phyloP scores from a whole-genome alignment of 2,888 invertebrate species.

The Mechanitis messenoides region DNA sequence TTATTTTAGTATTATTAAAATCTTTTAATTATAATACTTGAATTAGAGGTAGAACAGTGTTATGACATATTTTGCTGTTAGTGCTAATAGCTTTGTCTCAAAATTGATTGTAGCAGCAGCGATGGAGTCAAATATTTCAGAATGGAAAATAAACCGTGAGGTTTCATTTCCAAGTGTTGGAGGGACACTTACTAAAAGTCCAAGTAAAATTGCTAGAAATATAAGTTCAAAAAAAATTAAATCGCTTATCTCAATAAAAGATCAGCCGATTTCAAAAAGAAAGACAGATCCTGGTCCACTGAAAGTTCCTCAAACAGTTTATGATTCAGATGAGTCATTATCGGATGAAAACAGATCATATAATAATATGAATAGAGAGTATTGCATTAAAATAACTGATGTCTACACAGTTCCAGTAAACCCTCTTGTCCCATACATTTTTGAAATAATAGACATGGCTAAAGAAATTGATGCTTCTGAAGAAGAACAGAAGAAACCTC shows the following conservation, averaged over 20 bases:
- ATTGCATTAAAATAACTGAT: slow-evolving; percentile 39
- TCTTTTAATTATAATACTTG: not conserved
- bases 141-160: slow-evolving; percentile 51
- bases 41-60: not conserved
- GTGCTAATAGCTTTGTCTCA: too few relatives aligned
- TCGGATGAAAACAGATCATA: slow-evolving; percentile 40
- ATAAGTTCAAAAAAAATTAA: slow-evolving; percentile 36
- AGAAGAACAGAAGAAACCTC: slow-evolving; percentile 43
- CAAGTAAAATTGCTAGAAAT: slow-evolving; percentile 37
- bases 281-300: slow-evolving; percentile 30
- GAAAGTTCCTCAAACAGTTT: slow-evolving; percentile 23
- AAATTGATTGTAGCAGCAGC: slow-evolving; percentile 9
- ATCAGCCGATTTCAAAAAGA: slow-evolving; percentile 31
- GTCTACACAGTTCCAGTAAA: slow-evolving; percentile 30
- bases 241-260: slow-evolving; percentile 37
- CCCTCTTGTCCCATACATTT: slow-evolving; percentile 42
- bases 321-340: slow-evolving; percentile 33
- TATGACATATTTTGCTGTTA: too few relatives aligned
- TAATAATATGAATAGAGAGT: slow-evolving; percentile 40
- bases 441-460: slow-evolving; percentile 50
- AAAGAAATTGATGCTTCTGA: slow-evolving; percentile 39
- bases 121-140: slow-evolving; percentile 36
- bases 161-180: slow-evolving; percentile 11
- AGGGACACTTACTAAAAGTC: slow-evolving; percentile 27
- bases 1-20: slow-evolving; percentile 15